Conservation (phyloP, 2,113 vertebrate genomes). For the Piaya cayana region DNA sequence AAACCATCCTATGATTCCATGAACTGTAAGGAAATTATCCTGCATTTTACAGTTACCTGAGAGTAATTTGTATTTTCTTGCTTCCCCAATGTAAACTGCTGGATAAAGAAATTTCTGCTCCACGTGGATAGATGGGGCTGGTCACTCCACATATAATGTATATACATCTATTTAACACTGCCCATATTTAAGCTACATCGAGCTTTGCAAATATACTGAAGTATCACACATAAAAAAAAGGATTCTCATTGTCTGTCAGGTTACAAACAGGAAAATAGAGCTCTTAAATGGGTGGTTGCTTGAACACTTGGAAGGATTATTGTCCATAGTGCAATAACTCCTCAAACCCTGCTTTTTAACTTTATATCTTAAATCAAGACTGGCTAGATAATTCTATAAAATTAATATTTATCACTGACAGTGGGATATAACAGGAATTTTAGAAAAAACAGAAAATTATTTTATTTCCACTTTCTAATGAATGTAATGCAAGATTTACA, state of each 20-base stretch:
- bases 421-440: background rate
- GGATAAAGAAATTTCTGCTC: background rate
- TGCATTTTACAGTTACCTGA: no score
- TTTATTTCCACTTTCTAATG: background rate
- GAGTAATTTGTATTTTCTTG: fast-evolving
- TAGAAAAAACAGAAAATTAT: background rate
- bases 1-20: no score
- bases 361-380: background rate
- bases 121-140: background rate
- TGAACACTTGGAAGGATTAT: background rate
- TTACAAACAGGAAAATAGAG: background rate
- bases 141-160: background rate
- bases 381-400: background rate
- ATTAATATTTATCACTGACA: background rate
- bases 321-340: background rate
- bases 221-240: background rate
- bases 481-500: background rate
- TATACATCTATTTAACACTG: background rate
- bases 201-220: background rate
- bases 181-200: background rate
- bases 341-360: background rate
- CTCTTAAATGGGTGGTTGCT: background rate
- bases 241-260: background rate
- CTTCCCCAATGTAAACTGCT: background rate
- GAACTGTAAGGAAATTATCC: no score